These are phyloP conservation scores for Tridacna crocea DNA, from an alignment of 2,888 invertebrate species.

Conservation along the genomic window DNA sequence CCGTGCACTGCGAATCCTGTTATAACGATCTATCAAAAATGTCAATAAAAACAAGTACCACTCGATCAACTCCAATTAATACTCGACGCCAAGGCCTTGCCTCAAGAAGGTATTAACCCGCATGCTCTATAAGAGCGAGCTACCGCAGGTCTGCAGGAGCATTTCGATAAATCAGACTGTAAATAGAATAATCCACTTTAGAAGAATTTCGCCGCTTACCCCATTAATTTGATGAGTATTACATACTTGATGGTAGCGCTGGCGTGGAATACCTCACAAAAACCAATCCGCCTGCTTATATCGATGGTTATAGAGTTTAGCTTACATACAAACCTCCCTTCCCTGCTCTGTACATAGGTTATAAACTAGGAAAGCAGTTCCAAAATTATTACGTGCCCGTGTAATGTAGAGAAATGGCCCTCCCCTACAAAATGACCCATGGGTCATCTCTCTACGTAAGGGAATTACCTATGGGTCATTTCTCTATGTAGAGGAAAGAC, in stretches of 20 bases:
- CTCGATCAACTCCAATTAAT: slow-evolving; percentile 56
- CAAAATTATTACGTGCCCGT: no score
- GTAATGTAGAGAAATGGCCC: no score
- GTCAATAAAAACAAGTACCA: slow-evolving; percentile 50
- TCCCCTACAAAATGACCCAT: no score
- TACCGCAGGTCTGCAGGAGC: not conserved
- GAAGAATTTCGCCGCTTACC: slow-evolving; percentile 32
- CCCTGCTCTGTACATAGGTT: no score
- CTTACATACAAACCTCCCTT: not conserved
- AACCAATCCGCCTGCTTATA: slow-evolving; percentile 2
- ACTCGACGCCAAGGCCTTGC: not conserved
- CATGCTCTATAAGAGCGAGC: slow-evolving; percentile 3
- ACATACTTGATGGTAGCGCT: slow-evolving; percentile 16
- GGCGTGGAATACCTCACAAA: slow-evolving; percentile 5
- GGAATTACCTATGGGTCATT: no score
- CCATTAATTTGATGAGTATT: slow-evolving; percentile 41
- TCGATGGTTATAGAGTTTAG: not conserved
- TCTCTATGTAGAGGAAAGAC: no score
- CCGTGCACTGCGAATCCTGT: slow-evolving; percentile 42
- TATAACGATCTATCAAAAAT: slow-evolving; percentile 55
- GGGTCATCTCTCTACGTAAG: no score
- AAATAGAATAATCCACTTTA: slow-evolving; percentile 28
- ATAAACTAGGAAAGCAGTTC: no score
- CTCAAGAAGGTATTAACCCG: not conserved
- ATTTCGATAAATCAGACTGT: slow-evolving; percentile 9